These are phyloP conservation scores for Nettapus auritus DNA, from an alignment of 2,113 vertebrate genomes.

Conservation along the genomic window DNA sequence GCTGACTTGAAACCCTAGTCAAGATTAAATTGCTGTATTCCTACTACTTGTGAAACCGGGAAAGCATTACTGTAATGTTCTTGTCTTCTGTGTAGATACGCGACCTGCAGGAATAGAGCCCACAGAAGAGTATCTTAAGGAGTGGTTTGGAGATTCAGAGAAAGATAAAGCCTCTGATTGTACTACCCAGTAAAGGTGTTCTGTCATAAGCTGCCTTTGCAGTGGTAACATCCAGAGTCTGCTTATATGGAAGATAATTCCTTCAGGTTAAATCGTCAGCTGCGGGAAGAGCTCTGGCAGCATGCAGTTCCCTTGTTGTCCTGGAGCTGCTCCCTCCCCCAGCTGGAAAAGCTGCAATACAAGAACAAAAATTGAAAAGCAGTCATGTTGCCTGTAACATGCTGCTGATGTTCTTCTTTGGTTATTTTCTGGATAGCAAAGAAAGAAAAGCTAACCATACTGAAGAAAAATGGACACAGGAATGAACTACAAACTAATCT, in stretches of 20 bases:
- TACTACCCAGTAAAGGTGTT: slow-evolving; percentile 35
- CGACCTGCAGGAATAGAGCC: background rate
- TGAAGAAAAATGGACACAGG: background rate
- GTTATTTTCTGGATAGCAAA: background rate
- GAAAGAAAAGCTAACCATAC: background rate
- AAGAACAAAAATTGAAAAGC: background rate
- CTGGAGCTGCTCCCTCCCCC: background rate
- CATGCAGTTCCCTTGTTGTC: background rate
- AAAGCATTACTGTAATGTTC: background rate
- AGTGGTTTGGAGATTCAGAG: slow-evolving; percentile 29
- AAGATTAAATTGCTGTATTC: background rate
- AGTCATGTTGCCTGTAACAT: background rate
- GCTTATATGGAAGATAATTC: background rate
- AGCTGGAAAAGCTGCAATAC: background rate
- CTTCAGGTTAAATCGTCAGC: background rate
- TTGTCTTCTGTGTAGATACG: slow-evolving; percentile 1
- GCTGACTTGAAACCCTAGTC: background rate
- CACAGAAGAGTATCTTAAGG: background rate
- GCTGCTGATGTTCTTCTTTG: background rate
- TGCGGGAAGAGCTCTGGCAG: background rate
- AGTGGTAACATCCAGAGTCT: background rate
- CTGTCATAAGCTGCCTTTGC: background rate
- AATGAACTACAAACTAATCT: background rate
- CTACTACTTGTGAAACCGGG: background rate
- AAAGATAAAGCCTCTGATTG: slow-evolving; percentile 43